A percentile compares a stretch with the other conserved stretches of the same genome.
phyloP scores from a whole-genome alignment of 2,113 vertebrate species.

The Panurus biarmicus region DNA sequence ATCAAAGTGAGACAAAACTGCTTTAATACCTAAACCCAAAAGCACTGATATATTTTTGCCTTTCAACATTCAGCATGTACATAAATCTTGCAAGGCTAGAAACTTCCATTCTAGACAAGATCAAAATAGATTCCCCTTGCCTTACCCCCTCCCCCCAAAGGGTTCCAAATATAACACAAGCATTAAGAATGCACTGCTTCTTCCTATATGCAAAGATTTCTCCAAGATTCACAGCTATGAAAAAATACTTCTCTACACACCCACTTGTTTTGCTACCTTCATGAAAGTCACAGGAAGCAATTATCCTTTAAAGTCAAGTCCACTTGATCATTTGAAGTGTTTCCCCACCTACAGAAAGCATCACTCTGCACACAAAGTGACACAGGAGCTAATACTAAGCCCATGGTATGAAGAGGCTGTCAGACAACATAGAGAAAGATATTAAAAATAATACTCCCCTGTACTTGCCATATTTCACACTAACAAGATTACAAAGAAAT shows the following conservation, averaged over 20 bases:
- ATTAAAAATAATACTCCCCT: background rate
- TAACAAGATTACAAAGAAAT: background rate
- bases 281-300: background rate
- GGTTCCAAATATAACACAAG: background rate
- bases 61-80: background rate
- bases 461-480: background rate
- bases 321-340: background rate
- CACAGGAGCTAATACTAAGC: background rate
- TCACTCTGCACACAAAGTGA: background rate
- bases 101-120: background rate
- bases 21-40: background rate
- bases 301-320: background rate
- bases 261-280: background rate
- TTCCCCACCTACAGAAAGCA: background rate
- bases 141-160: background rate
- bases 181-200: background rate
- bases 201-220: background rate
- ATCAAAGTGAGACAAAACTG: background rate
- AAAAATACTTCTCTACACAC: background rate
- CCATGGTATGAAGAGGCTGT: background rate
- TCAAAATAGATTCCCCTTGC: background rate
- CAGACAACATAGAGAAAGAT: background rate
- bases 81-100: background rate
- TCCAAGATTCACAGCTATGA: background rate
- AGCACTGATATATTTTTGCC: background rate